phyloP scores from a whole-genome alignment of 2,113 vertebrate species.

The Pseudopipra pipra region DNA sequence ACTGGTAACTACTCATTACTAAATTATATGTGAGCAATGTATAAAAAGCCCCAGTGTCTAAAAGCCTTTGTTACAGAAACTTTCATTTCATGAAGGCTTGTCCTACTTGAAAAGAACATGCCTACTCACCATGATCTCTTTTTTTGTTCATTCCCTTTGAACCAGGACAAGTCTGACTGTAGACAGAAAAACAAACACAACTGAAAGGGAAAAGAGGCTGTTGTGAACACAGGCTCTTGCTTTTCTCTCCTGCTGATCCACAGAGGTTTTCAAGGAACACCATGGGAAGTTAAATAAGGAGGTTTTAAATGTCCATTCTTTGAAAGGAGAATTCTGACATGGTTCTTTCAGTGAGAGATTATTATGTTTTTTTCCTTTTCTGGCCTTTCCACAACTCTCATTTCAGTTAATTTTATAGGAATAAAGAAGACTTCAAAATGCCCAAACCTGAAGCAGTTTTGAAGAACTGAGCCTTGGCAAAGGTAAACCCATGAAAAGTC shows the following conservation, averaged over 20 bases:
- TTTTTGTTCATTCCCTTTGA: neutral
- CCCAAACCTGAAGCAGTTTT: neutral
- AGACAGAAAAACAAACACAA: neutral
- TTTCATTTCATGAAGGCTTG: neutral
- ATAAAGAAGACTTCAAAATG: neutral
- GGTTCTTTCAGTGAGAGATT: neutral
- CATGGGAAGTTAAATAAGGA: neutral
- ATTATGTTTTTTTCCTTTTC: neutral
- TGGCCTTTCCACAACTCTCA: neutral
- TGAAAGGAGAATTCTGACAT: neutral
- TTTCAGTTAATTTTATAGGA: neutral
- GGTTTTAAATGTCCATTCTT: neutral
- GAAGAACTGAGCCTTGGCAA: neutral
- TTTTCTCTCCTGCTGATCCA: neutral
- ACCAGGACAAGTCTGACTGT: neutral
- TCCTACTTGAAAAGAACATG: neutral
- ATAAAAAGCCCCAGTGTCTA: neutral
- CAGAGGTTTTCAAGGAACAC: neutral
- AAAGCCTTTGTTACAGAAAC: conserved; percentile 39
- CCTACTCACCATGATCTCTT: neutral
- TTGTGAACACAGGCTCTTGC: neutral
- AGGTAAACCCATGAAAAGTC: neutral
- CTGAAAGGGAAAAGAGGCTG: neutral
- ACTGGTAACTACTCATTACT: conserved; percentile 20
- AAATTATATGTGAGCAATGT: conserved; percentile 37